These are phyloP conservation scores for Holocentrus rufus DNA, from an alignment of 2,797 vertebrate genomes.

Conservation along the genomic window DNA sequence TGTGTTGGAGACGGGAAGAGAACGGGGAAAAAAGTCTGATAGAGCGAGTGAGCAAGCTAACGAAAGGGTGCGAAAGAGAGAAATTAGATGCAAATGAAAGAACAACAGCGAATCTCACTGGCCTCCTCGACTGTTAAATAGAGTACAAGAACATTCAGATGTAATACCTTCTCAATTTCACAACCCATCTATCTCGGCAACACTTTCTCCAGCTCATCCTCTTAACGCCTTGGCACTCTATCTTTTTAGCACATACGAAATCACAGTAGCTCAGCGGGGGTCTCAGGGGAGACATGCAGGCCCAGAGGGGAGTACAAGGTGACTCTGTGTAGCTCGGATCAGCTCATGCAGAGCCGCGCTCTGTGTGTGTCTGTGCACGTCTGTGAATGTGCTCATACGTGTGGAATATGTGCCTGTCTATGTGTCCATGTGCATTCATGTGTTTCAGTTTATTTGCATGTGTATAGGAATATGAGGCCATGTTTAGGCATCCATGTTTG, in stretches of 20 bases:
- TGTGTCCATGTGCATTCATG: background rate
- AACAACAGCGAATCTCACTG: conserved; percentile 70
- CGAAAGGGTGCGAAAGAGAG: conserved; percentile 48
- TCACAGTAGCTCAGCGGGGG: conserved; percentile 48
- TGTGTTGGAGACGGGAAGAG: background rate
- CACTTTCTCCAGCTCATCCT: conserved; percentile 74
- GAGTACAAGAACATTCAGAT: conserved; percentile 70
- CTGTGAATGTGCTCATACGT: background rate
- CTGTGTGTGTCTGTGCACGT: conserved; percentile 15
- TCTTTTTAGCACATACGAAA: conserved; percentile 75
- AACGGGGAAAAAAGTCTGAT: background rate
- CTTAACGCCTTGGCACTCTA: conserved; percentile 71
- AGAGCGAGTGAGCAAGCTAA: conserved; percentile 11
- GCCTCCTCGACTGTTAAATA: conserved; percentile 71
- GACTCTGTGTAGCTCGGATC: conserved; percentile 22
- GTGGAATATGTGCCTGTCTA: background rate
- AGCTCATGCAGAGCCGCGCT: conserved; percentile 35
- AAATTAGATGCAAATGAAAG: conserved; percentile 74
- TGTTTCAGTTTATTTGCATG: too few relatives aligned
- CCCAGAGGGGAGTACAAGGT: conserved; percentile 45
- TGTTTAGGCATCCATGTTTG: background rate
- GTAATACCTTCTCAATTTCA: conserved; percentile 78
- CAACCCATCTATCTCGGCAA: conserved; percentile 76
- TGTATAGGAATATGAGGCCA: too few relatives aligned
- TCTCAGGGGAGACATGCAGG: conserved; percentile 59